Evolutionary conservation across 2,113 vertebrate species (phyloP).

Genomic region (Hypocryptadius cinnamomeus): DNA sequence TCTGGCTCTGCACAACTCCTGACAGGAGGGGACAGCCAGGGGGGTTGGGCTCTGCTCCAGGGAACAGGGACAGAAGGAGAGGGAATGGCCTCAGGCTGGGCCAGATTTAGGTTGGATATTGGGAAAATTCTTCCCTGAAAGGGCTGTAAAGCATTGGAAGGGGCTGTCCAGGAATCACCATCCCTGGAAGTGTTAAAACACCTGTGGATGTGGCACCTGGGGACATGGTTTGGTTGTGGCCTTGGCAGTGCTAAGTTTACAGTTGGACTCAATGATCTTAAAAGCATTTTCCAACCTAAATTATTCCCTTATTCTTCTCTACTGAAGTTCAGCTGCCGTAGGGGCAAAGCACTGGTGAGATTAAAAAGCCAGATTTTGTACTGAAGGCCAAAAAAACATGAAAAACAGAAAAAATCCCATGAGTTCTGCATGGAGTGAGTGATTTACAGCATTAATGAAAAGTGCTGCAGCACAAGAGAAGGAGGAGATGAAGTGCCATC

Average conservation of each 20-base stretch:
- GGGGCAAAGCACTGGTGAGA: neutral
- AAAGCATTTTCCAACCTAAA: neutral
- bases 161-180: neutral
- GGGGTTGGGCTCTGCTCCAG: neutral
- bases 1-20: neutral
- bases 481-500: neutral
- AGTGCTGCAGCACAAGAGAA: neutral
- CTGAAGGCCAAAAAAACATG: neutral
- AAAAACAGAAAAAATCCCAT: neutral
- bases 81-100: accelerated
- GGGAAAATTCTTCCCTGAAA: neutral
- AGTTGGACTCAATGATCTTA: neutral
- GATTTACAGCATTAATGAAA: neutral
- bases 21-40: neutral
- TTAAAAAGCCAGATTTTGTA: neutral
- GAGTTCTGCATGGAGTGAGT: neutral
- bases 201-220: neutral
- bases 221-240: neutral
- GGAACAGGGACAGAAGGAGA: neutral
- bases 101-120: neutral
- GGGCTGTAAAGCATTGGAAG: neutral
- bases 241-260: neutral
- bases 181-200: neutral
- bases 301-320: neutral
- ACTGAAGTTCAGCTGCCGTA: neutral